Conservation (phyloP, 2,888 invertebrate genomes). For the Odontothrips loti region DNA sequence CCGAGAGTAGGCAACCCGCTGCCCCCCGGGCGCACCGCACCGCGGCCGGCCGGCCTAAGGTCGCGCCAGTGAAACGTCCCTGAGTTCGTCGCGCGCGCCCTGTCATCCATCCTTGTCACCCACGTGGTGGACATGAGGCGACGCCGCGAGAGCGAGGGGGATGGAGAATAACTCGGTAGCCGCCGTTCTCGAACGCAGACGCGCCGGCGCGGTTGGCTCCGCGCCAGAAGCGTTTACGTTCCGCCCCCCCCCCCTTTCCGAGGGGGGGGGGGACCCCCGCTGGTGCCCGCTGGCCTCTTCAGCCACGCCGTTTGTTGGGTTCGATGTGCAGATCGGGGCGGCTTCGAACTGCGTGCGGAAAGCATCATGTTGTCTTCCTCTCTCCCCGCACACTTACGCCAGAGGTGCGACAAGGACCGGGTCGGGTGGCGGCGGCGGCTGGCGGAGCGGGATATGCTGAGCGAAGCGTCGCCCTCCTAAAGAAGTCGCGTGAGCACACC, state of each 20-base stretch:
- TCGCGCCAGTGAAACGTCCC: too few relatives aligned
- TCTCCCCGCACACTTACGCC: not conserved
- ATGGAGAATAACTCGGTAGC: not conserved
- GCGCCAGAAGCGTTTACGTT: not conserved
- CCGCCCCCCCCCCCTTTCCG: not conserved
- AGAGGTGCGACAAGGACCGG: too few relatives aligned
- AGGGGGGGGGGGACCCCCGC: too few relatives aligned
- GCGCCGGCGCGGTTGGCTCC: not conserved
- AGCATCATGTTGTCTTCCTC: not conserved
- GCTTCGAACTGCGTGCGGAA: not conserved
- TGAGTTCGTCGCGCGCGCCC: not conserved
- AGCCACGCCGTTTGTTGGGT: slow-evolving; percentile 4
- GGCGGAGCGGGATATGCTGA: too few relatives aligned
- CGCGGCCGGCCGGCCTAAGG: too few relatives aligned
- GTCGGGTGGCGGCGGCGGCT: too few relatives aligned
- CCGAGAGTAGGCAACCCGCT: too few relatives aligned
- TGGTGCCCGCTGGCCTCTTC: too few relatives aligned
- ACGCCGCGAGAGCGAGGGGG: not conserved
- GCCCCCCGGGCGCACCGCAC: not conserved
- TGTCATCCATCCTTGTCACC: not conserved
- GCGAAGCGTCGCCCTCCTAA: too few relatives aligned
- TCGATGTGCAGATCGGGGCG: not conserved
- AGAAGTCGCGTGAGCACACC: too few relatives aligned
- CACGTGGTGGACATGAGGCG: too few relatives aligned
- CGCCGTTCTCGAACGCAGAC: not conserved